Evolutionary conservation across 2,113 vertebrate species (phyloP).

Genomic region (Dendrocopos noguchii): DNA sequence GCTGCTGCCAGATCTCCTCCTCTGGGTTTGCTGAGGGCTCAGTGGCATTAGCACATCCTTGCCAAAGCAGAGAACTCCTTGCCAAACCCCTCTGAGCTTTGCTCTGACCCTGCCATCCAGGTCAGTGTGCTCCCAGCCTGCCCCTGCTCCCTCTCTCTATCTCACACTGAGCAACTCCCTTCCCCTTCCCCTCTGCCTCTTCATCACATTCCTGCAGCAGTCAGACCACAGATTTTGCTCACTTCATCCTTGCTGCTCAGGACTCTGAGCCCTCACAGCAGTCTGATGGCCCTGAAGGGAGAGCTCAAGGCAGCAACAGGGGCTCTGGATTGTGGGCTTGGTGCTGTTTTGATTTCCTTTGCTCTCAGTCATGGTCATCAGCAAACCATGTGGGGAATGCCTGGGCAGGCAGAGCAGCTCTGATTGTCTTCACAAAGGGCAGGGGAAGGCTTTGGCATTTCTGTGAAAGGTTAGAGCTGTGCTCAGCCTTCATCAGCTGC

Average conservation of each 20-base stretch:
- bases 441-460: slow-evolving; percentile 61
- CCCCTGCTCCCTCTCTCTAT: neutral
- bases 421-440: slow-evolving; percentile 49
- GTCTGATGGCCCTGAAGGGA: neutral
- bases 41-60: neutral
- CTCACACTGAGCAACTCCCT: neutral
- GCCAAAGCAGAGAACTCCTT: neutral
- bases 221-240: neutral
- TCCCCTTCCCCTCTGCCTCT: neutral
- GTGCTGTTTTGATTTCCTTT: neutral
- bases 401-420: slow-evolving; percentile 4
- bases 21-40: neutral
- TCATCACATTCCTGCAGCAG: neutral
- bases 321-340: neutral
- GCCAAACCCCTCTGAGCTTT: neutral
- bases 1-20: neutral
- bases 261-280: neutral
- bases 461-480: slow-evolving; percentile 36
- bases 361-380: slow-evolving; percentile 33
- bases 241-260: neutral
- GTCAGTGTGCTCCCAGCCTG: neutral
- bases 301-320: neutral
- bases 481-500: neutral
- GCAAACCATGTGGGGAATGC: slow-evolving; percentile 11
- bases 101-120: neutral